Conservation (phyloP, 2,888 invertebrate genomes). For the Drosophila buzzatii region DNA sequence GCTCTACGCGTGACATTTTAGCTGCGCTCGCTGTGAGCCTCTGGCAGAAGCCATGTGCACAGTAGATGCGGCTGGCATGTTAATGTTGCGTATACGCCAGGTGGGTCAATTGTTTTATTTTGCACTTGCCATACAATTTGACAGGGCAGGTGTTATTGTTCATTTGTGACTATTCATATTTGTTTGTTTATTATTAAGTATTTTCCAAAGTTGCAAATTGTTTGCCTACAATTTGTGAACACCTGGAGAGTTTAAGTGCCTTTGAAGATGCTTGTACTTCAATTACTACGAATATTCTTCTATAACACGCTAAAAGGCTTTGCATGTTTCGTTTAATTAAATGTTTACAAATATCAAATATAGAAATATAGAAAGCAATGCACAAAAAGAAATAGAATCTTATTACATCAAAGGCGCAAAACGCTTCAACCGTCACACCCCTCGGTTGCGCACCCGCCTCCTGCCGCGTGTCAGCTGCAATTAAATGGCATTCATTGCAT, state of each 20-base stretch:
- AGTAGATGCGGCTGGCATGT: constrained; percentile 2
- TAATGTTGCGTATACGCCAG: constrained; percentile 36
- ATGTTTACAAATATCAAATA: constrained; percentile 1
- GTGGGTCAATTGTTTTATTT: constrained; percentile 45
- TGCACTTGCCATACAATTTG: constrained; percentile 6
- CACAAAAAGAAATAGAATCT: constrained; percentile 15
- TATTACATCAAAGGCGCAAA: constrained; percentile 28
- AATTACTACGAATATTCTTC: neutral
- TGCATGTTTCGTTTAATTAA: constrained; percentile 35
- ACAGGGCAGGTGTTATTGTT: neutral
- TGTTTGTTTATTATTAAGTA: neutral
- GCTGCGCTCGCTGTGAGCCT: constrained; percentile 15
- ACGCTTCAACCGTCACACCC: constrained; percentile 1
- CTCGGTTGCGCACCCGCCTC: neutral
- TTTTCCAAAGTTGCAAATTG: neutral
- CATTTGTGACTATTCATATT: neutral
- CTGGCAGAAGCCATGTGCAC: constrained; percentile 10
- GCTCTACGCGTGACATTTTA: constrained; percentile 16
- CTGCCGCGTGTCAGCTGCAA: constrained; percentile 31
- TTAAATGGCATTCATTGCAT: constrained; percentile 69
- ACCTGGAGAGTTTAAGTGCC: constrained; percentile 6
- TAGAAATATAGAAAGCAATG: neutral
- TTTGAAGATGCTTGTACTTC: constrained; percentile 2
- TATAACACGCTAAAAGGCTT: constrained; percentile 5
- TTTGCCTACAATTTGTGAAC: neutral